A percentile compares a stretch with the other conserved stretches of the same genome.
phyloP scores from a whole-genome alignment of 2,888 invertebrate genomes.

The Drosophila lacicola region DNA sequence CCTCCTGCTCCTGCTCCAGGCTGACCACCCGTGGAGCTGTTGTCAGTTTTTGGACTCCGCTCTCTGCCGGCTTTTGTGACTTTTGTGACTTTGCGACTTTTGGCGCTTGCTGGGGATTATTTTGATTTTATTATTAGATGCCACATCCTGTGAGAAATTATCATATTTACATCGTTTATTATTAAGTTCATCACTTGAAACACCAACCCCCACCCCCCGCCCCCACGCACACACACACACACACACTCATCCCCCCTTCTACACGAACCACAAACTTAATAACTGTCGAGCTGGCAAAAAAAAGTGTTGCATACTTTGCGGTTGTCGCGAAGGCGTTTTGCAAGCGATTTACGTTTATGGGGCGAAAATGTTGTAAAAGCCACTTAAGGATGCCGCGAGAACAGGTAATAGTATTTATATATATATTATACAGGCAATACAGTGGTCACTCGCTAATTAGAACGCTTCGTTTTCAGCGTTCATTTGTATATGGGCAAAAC shows the following conservation, averaged over 20 bases:
- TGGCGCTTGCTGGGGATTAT: constrained; percentile 79
- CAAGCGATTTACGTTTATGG: constrained; percentile 66
- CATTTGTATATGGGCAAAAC: neutral
- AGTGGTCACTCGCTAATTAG: constrained; percentile 3
- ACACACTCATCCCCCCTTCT: neutral
- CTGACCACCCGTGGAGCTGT: constrained; percentile 73
- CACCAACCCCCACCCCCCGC: constrained; percentile 25
- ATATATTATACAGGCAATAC: neutral
- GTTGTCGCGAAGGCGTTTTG: constrained; percentile 41
- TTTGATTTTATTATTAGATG: constrained; percentile 85
- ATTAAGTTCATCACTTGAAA: constrained; percentile 85
- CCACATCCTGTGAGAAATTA: constrained; percentile 85
- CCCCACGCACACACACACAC: neutral
- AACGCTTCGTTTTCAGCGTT: neutral
- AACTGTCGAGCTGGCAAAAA: constrained; percentile 40
- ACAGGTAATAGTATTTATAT: constrained; percentile 8
- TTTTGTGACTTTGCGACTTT: constrained; percentile 65
- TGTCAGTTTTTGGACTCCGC: constrained; percentile 49
- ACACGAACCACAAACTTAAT: constrained; percentile 49
- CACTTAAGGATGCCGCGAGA: constrained; percentile 8
- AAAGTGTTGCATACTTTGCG: constrained; percentile 75
- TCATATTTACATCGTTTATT: constrained; percentile 86
- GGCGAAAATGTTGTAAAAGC: constrained; percentile 44
- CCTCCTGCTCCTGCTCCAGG: neutral
- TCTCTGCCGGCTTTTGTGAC: constrained; percentile 43